phyloP scores from a whole-genome alignment of 1,140 invertebrate genomes.

The Aplysia californica region DNA sequence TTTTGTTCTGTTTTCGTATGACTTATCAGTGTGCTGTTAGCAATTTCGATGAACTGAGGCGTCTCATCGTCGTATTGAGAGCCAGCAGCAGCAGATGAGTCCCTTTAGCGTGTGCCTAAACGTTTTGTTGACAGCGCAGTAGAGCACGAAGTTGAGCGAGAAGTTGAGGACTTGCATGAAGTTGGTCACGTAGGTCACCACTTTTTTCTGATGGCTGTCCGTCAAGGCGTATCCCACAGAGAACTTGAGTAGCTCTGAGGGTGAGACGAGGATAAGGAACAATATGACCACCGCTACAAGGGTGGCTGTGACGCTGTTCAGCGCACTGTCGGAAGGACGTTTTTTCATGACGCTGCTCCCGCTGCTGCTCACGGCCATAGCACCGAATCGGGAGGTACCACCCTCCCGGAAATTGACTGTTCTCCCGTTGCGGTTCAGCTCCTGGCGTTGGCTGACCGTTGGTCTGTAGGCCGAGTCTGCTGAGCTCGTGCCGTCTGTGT shows the following conservation, averaged over 20 bases:
- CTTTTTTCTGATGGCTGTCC: slow-evolving; percentile 35
- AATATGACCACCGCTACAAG: slow-evolving; percentile 62
- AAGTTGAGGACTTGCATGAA: slow-evolving; percentile 66
- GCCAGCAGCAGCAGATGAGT: slow-evolving; percentile 51
- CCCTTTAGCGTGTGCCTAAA: slow-evolving; percentile 56
- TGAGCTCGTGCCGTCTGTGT: neutral
- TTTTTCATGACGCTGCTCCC: neutral
- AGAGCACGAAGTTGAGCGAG: slow-evolving; percentile 63
- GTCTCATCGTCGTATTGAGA: too few species aligned
- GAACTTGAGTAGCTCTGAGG: slow-evolving; percentile 63
- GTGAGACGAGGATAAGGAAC: slow-evolving; percentile 64
- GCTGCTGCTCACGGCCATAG: neutral
- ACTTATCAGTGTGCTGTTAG: too few species aligned
- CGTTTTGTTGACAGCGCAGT: slow-evolving; percentile 65
- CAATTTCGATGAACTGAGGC: too few species aligned
- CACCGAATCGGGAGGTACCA: too few species aligned
- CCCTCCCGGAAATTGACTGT: too few species aligned
- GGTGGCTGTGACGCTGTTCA: slow-evolving; percentile 64
- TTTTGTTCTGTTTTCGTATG: too few species aligned
- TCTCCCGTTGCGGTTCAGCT: too few species aligned
- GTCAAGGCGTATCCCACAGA: slow-evolving; percentile 26
- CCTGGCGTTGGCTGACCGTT: too few species aligned
- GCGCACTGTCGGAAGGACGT: slow-evolving; percentile 46
- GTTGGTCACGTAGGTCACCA: slow-evolving; percentile 59
- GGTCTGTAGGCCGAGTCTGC: too few species aligned